These are phyloP conservation scores for Philonicus albiceps DNA, from an alignment of 2,888 invertebrate genomes.

Conservation along the genomic window DNA sequence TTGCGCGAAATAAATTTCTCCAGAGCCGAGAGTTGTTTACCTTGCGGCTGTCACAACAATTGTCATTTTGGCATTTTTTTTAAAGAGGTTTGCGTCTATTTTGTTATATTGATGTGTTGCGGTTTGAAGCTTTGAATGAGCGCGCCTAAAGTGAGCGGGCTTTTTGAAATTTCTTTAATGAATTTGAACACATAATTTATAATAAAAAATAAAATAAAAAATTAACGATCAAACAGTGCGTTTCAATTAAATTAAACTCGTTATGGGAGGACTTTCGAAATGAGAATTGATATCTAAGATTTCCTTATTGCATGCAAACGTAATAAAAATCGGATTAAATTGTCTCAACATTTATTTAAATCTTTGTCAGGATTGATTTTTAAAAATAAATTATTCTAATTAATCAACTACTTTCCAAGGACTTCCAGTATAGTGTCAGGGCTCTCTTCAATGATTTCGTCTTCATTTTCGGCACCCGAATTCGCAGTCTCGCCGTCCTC, in stretches of 20 bases:
- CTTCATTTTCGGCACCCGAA: neutral
- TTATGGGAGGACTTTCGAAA: too few relatives aligned
- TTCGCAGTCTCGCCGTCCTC: neutral
- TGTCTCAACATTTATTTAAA: neutral
- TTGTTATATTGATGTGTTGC: neutral
- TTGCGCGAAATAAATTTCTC: neutral
- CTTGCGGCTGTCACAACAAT: neutral
- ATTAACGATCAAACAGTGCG: too few relatives aligned
- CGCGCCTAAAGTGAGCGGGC: too few relatives aligned
- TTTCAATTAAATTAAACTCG: too few relatives aligned
- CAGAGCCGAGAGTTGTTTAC: neutral
- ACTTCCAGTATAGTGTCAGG: neutral
- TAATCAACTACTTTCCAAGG: neutral
- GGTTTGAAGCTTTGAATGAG: neutral
- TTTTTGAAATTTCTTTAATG: too few relatives aligned
- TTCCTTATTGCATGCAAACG: too few relatives aligned
- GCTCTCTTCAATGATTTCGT: neutral
- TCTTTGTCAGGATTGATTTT: neutral
- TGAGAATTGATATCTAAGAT: too few relatives aligned
- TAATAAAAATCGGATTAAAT: too few relatives aligned
- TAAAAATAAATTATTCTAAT: neutral
- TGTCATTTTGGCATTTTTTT: neutral
- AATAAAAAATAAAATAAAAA: too few relatives aligned
- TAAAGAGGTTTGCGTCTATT: neutral
- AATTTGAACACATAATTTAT: too few relatives aligned